Conservation (phyloP, 2,113 vertebrate species). For the Elephantulus edwardii region DNA sequence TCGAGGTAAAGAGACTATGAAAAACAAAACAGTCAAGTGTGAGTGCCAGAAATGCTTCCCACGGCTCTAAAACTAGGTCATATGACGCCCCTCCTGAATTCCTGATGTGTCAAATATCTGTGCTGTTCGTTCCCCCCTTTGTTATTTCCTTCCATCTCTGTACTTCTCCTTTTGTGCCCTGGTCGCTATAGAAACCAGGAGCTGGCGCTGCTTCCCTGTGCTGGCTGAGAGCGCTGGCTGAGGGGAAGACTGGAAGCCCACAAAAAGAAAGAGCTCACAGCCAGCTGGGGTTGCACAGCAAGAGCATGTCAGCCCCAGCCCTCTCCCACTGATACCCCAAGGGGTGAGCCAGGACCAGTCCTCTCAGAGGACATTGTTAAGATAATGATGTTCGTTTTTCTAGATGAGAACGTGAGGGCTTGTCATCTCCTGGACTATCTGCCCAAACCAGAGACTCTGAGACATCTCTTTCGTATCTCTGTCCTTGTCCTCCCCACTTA, state of each 20-base stretch:
- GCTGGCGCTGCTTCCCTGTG: slow-evolving; percentile 35
- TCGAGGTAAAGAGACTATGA: neutral
- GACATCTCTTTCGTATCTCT: neutral
- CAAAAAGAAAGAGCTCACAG: neutral
- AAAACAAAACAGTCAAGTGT: neutral
- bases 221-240: slow-evolving; percentile 35
- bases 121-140: neutral
- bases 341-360: neutral
- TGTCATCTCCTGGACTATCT: neutral
- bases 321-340: neutral
- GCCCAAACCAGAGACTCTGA: neutral
- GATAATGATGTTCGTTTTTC: neutral
- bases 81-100: neutral
- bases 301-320: neutral
- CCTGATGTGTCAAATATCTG: neutral
- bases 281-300: neutral
- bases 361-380: neutral
- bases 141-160: slow-evolving; percentile 1
- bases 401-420: neutral
- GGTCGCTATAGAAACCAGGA: slow-evolving; percentile 78
- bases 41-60: neutral
- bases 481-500: neutral
- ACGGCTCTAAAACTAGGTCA: neutral
- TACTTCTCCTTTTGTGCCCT: neutral
- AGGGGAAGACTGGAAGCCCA: slow-evolving; percentile 29